Conservation (phyloP, 2,113 vertebrate genomes). For the Camarhynchus parvulus region DNA sequence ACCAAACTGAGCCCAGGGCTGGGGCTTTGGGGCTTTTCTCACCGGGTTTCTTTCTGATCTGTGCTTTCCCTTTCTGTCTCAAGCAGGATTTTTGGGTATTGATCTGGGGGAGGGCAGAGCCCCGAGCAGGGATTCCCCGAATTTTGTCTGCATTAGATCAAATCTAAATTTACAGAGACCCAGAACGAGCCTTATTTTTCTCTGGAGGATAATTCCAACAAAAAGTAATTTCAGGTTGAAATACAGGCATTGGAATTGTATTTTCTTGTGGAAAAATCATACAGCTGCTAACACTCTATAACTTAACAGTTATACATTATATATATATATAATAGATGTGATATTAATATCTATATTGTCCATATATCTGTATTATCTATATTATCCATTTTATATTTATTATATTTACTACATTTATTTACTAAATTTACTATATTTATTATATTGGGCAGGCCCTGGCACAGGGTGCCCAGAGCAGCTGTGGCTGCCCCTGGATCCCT, state of each 20-base stretch:
- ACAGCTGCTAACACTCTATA: not conserved
- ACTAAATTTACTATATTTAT: not conserved
- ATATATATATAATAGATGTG: too few species aligned
- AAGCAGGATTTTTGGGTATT: not conserved
- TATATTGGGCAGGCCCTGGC: accelerated
- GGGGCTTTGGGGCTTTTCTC: not conserved
- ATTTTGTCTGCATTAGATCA: too few species aligned
- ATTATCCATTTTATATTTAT: too few species aligned
- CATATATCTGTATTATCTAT: too few species aligned
- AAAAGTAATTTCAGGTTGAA: not conserved
- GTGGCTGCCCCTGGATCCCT: not conserved
- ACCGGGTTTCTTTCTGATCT: not conserved
- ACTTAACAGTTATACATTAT: not conserved
- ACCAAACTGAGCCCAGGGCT: not conserved
- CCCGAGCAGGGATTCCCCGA: not conserved
- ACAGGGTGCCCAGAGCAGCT: not conserved
- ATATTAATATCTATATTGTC: not conserved
- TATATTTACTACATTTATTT: not conserved
- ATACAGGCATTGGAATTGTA: not conserved
- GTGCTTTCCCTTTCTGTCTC: conserved; percentile 28
- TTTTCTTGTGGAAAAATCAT: not conserved
- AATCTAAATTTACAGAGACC: not conserved
- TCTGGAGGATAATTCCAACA: not conserved
- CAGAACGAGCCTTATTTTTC: accelerated
- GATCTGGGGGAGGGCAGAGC: not conserved